These are phyloP conservation scores for Rhinatrema bivittatum DNA, from an alignment of 2,797 vertebrate genomes.

Conservation along the genomic window DNA sequence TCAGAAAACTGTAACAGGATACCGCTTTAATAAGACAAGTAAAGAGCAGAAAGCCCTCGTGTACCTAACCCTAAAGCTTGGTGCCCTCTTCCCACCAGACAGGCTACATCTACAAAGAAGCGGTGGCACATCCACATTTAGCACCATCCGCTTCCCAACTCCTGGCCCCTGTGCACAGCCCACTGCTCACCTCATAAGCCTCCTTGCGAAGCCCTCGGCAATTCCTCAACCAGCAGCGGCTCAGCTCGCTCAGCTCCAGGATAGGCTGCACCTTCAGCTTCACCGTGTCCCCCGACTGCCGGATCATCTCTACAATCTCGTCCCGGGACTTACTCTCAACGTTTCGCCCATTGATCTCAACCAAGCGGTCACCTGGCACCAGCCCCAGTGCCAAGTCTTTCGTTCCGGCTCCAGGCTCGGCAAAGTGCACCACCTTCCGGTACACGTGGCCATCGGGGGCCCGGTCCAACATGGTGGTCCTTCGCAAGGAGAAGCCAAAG, in stretches of 20 bases:
- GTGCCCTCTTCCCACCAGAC: too few relatives aligned
- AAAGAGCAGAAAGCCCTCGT: too few relatives aligned
- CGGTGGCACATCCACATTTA: too few relatives aligned
- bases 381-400: constrained; percentile 87
- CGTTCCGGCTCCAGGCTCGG: constrained; percentile 88
- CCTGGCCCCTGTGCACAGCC: rapidly evolving
- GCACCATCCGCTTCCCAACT: too few relatives aligned
- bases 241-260: constrained; percentile 91
- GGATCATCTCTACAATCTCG: constrained; percentile 97
- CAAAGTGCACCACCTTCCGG: constrained; percentile 86
- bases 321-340: constrained; percentile 91
- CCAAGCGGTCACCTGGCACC: constrained; percentile 87
- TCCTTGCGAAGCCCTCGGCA: constrained; percentile 65
- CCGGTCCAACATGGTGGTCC: constrained; percentile 89
- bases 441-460: constrained; percentile 78
- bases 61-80: too few relatives aligned
- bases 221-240: constrained; percentile 84
- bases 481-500: constrained; percentile 89
- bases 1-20: too few relatives aligned
- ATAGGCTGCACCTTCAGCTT: constrained; percentile 92
- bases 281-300: constrained; percentile 88
- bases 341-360: constrained; percentile 86
- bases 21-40: too few relatives aligned
- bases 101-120: too few relatives aligned
- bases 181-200: constrained; percentile 75